phyloP scores from a whole-genome alignment of 2,113 vertebrate species.

The Sula dactylatra region DNA sequence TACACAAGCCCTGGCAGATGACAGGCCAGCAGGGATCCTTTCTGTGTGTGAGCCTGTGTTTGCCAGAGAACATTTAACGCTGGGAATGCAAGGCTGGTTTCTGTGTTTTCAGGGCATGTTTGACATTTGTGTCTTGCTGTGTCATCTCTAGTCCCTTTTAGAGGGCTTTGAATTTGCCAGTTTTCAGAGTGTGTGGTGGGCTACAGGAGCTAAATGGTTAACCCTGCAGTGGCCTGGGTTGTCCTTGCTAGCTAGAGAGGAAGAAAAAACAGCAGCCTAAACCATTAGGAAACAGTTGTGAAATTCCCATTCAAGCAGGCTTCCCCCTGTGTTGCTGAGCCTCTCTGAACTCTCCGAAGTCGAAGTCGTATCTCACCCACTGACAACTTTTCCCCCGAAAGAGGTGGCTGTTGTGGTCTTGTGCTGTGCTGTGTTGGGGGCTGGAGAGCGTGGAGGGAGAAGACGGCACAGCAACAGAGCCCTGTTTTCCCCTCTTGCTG shows the following conservation, averaged over 20 bases:
- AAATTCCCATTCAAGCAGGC: not conserved
- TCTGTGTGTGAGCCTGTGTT: not conserved
- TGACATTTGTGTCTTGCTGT: constrained; percentile 33
- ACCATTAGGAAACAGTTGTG: not conserved
- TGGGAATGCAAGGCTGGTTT: not conserved
- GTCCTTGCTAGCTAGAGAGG: not conserved
- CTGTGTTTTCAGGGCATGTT: constrained; percentile 15
- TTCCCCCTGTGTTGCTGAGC: not conserved
- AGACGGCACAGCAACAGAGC: not conserved
- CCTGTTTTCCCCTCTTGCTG: not conserved
- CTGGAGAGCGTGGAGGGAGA: not conserved
- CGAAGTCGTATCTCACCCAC: not conserved
- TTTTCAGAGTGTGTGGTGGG: not conserved
- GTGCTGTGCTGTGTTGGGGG: not conserved
- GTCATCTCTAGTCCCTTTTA: not conserved
- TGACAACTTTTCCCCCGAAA: not conserved
- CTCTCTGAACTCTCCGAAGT: not conserved
- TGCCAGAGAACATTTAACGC: constrained; percentile 26
- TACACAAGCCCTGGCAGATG: constrained; percentile 51
- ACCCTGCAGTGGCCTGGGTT: not conserved
- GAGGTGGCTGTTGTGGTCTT: not conserved
- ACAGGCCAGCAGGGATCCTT: constrained; percentile 58
- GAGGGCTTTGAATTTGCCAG: not conserved
- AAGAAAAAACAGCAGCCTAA: not conserved
- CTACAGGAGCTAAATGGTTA: not conserved